phyloP scores from a whole-genome alignment of 2,797 vertebrate species.

The Lophotriccus pileatus region DNA sequence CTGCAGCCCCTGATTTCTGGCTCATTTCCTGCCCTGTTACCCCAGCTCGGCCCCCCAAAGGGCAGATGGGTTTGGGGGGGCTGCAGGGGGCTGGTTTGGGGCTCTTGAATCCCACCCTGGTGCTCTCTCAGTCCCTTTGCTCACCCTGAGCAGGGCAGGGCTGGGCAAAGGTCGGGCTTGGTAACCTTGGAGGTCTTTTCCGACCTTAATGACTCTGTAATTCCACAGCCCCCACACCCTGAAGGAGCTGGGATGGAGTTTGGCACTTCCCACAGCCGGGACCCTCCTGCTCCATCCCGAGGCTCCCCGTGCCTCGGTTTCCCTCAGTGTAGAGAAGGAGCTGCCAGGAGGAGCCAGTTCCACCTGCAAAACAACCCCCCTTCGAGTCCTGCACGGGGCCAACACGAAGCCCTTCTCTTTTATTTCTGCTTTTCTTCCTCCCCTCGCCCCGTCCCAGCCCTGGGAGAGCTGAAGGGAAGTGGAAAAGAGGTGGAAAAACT shows the following conservation, averaged over 20 bases:
- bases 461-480: neutral
- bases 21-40: accelerated
- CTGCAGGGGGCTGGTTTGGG: neutral
- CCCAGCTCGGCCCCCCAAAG: neutral
- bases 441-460: neutral
- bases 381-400: neutral
- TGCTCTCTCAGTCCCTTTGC: neutral
- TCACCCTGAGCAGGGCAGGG: neutral
- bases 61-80: neutral
- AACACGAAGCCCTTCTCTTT: neutral
- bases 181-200: neutral
- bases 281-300: neutral
- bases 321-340: neutral
- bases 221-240: neutral
- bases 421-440: neutral
- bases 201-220: neutral
- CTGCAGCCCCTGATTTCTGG: neutral
- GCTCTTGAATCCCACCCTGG: accelerated
- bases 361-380: neutral
- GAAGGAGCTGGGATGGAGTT: neutral
- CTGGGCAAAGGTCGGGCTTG: neutral
- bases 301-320: neutral
- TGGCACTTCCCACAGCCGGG: neutral
- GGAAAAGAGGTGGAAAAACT: neutral
- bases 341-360: neutral